phyloP scores from a whole-genome alignment of 2,888 invertebrate species.

The Hedychridium roseum region DNA sequence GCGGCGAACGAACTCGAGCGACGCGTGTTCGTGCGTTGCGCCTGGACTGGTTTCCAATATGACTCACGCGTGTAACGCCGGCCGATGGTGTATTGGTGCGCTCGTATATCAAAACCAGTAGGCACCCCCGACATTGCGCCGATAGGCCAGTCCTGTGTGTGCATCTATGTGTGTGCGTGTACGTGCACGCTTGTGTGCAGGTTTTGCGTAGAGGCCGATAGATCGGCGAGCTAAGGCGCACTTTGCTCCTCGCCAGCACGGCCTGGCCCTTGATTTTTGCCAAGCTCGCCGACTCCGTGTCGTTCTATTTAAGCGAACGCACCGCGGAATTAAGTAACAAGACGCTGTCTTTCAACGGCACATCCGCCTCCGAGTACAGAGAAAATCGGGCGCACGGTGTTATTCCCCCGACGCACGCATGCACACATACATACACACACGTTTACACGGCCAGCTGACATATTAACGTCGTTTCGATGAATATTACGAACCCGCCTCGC shows the following conservation, averaged over 20 bases:
- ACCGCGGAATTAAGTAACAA: slow-evolving; percentile 56
- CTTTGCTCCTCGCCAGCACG: slow-evolving; percentile 29
- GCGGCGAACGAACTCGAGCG: slow-evolving; percentile 13
- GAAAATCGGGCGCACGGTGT: too few species aligned
- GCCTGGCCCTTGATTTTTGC: slow-evolving; percentile 50
- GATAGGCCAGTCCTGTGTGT: slow-evolving; percentile 6
- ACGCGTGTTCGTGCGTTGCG: slow-evolving; percentile 22
- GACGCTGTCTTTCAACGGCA: slow-evolving; percentile 52
- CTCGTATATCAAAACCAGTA: slow-evolving; percentile 64
- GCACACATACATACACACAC: too few species aligned
- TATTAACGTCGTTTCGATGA: too few species aligned
- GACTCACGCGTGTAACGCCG: slow-evolving; percentile 56
- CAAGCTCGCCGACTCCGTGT: slow-evolving; percentile 52
- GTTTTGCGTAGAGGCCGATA: too few species aligned
- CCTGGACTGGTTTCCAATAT: slow-evolving; percentile 58
- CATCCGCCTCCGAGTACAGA: slow-evolving; percentile 53
- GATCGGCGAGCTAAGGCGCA: slow-evolving; percentile 10
- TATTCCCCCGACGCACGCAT: too few species aligned
- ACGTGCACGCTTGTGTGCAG: background rate
- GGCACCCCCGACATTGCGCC: slow-evolving; percentile 59
- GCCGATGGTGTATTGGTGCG: slow-evolving; percentile 53
- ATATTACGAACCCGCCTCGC: too few species aligned
- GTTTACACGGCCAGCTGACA: too few species aligned
- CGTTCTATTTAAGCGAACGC: slow-evolving; percentile 55
- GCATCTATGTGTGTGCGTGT: slow-evolving; percentile 24